A percentile compares a stretch with the other conserved stretches of the same genome.
phyloP scores from a whole-genome alignment of 2,888 invertebrate genomes.

The Eristalinus sepulchralis region DNA sequence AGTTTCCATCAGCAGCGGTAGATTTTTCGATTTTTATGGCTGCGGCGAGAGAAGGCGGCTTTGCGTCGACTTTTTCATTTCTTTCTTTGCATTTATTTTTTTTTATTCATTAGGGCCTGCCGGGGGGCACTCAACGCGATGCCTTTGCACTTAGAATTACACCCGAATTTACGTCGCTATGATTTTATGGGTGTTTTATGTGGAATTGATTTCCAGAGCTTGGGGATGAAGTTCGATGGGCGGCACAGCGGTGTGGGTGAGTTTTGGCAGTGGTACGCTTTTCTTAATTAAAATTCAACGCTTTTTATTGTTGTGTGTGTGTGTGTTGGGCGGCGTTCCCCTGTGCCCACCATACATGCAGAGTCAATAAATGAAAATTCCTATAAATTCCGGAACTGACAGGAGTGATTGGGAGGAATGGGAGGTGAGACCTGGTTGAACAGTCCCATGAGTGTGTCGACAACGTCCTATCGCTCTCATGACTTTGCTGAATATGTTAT shows the following conservation, averaged over 20 bases:
- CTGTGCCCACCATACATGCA: constrained; percentile 20
- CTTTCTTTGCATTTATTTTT: neutral
- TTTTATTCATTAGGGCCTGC: constrained; percentile 24
- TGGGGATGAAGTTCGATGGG: constrained; percentile 16
- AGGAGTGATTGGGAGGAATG: constrained; percentile 1
- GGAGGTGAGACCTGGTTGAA: constrained; percentile 42
- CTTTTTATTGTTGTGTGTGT: constrained; percentile 24
- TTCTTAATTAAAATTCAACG: constrained; percentile 45
- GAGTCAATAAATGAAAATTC: constrained; percentile 62
- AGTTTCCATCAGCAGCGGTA: neutral
- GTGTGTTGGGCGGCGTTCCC: neutral
- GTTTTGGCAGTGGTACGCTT: constrained; percentile 34
- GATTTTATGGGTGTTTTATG: constrained; percentile 61
- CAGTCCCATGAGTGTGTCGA: constrained; percentile 54
- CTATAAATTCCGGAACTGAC: constrained; percentile 56
- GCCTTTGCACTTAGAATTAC: constrained; percentile 56
- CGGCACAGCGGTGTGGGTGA: constrained; percentile 8
- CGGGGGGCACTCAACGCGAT: constrained; percentile 14
- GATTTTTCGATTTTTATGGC: constrained; percentile 39
- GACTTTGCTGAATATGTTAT: constrained; percentile 57
- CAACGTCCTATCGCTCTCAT: constrained; percentile 66
- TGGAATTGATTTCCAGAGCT: constrained; percentile 41
- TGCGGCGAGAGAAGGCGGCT: neutral
- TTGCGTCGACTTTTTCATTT: neutral
- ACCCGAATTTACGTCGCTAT: constrained; percentile 31